These are phyloP conservation scores for Drosophila subsilvestris DNA, from an alignment of 2,888 invertebrate genomes.

Conservation along the genomic window DNA sequence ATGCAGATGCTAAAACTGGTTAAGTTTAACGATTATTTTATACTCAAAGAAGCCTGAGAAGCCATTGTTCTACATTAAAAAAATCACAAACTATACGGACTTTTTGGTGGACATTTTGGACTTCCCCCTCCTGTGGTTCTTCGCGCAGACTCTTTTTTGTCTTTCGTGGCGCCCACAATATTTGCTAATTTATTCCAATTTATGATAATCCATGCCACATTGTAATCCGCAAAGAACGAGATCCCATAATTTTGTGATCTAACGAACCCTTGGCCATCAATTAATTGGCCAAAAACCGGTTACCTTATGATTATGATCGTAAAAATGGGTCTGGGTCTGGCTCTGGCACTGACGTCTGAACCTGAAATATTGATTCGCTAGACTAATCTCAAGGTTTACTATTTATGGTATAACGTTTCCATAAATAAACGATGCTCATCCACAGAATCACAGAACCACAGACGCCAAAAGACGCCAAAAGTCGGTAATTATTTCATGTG, in stretches of 20 bases:
- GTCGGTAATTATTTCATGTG: too few species aligned
- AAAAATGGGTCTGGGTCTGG: slow-evolving; percentile 37
- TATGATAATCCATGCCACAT: slow-evolving; percentile 21
- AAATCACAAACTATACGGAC: neutral
- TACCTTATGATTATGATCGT: slow-evolving; percentile 25
- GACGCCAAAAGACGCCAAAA: too few species aligned
- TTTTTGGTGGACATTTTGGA: neutral
- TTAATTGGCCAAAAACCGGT: slow-evolving; percentile 37
- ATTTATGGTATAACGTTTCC: slow-evolving; percentile 12
- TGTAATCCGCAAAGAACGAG: slow-evolving; percentile 22
- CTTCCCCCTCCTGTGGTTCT: neutral
- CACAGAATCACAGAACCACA: neutral
- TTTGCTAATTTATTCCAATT: neutral
- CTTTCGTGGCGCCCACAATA: slow-evolving; percentile 21
- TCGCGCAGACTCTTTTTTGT: slow-evolving; percentile 16
- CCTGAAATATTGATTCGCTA: slow-evolving; percentile 18
- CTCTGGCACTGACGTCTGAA: slow-evolving; percentile 12
- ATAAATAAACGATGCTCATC: neutral
- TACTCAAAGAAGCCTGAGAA: slow-evolving; percentile 30
- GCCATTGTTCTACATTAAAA: slow-evolving; percentile 33
- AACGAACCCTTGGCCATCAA: slow-evolving; percentile 39
- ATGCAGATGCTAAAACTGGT: slow-evolving; percentile 42
- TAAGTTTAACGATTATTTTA: slow-evolving; percentile 24
- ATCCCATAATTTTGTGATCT: slow-evolving; percentile 20
- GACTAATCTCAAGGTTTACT: slow-evolving; percentile 23